Evolutionary conservation across 2,797 vertebrate genomes (phyloP).

Genomic region (Rhinatrema bivittatum): DNA sequence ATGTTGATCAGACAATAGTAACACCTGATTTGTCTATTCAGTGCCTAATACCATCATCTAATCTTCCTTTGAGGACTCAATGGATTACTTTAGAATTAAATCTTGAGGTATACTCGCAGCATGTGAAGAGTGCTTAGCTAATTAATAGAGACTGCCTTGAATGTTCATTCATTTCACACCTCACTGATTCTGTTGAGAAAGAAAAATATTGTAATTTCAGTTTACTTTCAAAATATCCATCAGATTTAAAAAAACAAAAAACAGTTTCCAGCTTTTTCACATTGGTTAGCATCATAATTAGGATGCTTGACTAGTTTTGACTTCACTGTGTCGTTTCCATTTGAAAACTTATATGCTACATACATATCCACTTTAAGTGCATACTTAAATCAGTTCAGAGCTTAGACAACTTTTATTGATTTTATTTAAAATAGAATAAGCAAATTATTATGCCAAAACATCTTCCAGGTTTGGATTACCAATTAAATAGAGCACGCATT

Average conservation of each 20-base stretch:
- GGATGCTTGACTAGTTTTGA: no score
- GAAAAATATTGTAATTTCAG: no score
- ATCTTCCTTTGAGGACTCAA: slow-evolving; percentile 22
- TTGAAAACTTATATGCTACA: no score
- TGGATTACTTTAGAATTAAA: slow-evolving; percentile 14
- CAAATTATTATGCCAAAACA: slow-evolving; percentile 4
- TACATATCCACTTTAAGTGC: no score
- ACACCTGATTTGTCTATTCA: slow-evolving; percentile 24
- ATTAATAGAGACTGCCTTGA: slow-evolving; percentile 8
- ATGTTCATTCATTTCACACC: slow-evolving; percentile 7
- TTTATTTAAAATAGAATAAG: slow-evolving; percentile 9
- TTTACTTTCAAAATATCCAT: no score
- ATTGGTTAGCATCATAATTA: no score
- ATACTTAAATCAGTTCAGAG: no score
- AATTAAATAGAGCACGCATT: no score
- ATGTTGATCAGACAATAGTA: slow-evolving; percentile 28
- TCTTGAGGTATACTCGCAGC: slow-evolving; percentile 13
- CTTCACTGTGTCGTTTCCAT: no score
- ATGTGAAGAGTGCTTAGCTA: background rate
- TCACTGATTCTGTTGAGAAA: no score
- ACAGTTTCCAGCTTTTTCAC: no score
- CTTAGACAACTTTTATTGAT: background rate
- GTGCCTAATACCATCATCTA: slow-evolving; percentile 22
- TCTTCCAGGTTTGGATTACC: background rate
- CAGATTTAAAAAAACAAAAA: no score